Percentiles rank a stretch among this genome's conserved stretches.
phyloP scores from a whole-genome alignment of 2,797 vertebrate genomes.

The Poeciliopsis presidionis region DNA sequence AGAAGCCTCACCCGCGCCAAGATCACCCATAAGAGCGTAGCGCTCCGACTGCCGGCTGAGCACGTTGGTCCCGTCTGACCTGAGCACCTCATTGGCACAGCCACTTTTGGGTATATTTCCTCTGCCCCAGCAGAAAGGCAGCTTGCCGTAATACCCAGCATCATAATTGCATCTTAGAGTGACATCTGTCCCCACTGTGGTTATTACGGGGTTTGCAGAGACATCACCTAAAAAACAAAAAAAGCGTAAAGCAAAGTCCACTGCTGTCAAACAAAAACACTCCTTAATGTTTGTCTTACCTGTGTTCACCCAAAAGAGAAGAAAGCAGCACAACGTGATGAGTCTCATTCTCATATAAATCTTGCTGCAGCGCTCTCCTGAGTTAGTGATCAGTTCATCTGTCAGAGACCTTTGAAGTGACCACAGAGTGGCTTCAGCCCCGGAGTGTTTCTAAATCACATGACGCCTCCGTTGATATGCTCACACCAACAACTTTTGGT shows the following conservation, averaged over 20 bases:
- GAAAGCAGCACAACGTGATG: slow-evolving; percentile 10
- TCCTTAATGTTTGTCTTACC: slow-evolving; percentile 56
- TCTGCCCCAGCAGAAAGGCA: slow-evolving; percentile 85
- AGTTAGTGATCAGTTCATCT: slow-evolving; percentile 29
- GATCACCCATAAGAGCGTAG: slow-evolving; percentile 75
- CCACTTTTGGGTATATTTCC: slow-evolving; percentile 63
- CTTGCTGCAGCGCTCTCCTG: slow-evolving; percentile 38
- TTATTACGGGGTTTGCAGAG: slow-evolving; percentile 12
- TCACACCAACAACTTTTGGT: slow-evolving; percentile 67
- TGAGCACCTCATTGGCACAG: slow-evolving; percentile 74
- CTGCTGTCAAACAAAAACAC: background rate
- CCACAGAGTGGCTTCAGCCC: slow-evolving; percentile 39
- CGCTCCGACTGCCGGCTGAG: slow-evolving; percentile 55
- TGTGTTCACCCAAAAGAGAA: slow-evolving; percentile 51
- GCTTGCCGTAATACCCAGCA: slow-evolving; percentile 32
- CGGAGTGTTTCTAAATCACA: slow-evolving; percentile 67
- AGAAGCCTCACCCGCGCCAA: slow-evolving; percentile 74
- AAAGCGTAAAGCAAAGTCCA: background rate
- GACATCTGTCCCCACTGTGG: slow-evolving; percentile 73
- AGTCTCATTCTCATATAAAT: background rate
- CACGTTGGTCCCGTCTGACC: slow-evolving; percentile 69
- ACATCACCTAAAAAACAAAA: slow-evolving; percentile 25
- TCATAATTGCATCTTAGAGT: slow-evolving; percentile 78
- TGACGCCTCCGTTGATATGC: slow-evolving; percentile 57
- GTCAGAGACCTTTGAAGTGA: slow-evolving; percentile 33